Percentiles rank a stretch among this genome's conserved stretches.
Conservation (phyloP, 2,888 invertebrate species). For the Ochropleura plecta region DNA sequence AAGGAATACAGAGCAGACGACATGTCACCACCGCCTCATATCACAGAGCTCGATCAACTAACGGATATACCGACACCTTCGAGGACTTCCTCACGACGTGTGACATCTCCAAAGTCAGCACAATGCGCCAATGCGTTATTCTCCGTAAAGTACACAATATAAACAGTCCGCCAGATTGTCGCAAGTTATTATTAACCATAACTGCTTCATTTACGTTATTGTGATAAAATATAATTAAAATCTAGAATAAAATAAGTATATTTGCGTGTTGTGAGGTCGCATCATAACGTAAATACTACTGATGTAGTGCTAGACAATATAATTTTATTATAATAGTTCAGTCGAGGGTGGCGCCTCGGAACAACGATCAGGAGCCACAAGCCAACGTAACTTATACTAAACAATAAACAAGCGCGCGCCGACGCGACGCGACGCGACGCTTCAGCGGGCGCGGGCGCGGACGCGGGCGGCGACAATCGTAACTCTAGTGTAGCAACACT, state of each 20-base stretch:
- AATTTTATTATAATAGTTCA: conserved; percentile 24
- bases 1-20: conserved; percentile 8
- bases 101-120: not conserved
- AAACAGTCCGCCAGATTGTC: conserved; percentile 8
- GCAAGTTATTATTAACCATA: not conserved
- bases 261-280: conserved; percentile 11
- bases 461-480: conserved; percentile 3
- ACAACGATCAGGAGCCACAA: conserved; percentile 22
- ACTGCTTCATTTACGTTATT: conserved; percentile 5
- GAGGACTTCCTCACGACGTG: not conserved
- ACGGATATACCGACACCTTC: not conserved
- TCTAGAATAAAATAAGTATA: conserved; percentile 32
- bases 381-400: conserved; percentile 19
- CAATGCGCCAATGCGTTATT: not conserved
- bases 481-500: conserved; percentile 31
- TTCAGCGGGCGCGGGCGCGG: not conserved
- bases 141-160: conserved; percentile 1
- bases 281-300: conserved; percentile 40
- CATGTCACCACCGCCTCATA: conserved; percentile 13
- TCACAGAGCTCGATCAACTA: conserved; percentile 32
- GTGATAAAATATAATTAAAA: conserved; percentile 27
- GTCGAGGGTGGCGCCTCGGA: conserved; percentile 38
- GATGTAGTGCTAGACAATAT: conserved; percentile 19
- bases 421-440: not conserved
- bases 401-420: not conserved